These are phyloP conservation scores for Oophaga sylvatica DNA, from an alignment of 2,797 vertebrate genomes.

Conservation along the genomic window DNA sequence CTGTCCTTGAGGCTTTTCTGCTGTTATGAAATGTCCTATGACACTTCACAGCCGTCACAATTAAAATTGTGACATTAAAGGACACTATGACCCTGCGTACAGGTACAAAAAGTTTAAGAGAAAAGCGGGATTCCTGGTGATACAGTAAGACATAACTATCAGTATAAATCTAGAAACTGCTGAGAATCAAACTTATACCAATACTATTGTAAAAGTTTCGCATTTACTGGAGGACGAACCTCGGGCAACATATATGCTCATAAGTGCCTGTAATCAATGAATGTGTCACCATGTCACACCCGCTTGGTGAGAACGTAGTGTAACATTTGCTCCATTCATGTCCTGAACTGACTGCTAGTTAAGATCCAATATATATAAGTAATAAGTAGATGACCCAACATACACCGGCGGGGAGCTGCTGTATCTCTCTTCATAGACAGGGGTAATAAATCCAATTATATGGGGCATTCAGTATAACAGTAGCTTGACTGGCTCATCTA, in stretches of 20 bases:
- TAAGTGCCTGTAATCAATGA: background rate
- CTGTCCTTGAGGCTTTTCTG: background rate
- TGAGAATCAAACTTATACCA: background rate
- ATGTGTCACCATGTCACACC: background rate
- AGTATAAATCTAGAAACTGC: no score
- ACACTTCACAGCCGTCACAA: background rate
- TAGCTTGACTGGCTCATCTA: background rate
- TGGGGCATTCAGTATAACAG: background rate
- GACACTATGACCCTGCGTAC: background rate
- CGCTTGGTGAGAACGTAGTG: background rate
- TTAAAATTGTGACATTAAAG: background rate
- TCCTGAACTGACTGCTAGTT: background rate
- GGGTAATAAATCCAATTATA: background rate
- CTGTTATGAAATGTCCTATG: background rate
- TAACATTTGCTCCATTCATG: background rate
- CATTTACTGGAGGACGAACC: background rate
- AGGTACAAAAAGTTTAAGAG: background rate
- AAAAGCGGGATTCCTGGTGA: background rate
- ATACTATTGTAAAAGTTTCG: background rate
- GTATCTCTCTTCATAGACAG: background rate
- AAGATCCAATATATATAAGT: background rate
- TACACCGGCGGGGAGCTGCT: background rate
- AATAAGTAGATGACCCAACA: background rate
- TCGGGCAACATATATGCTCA: background rate
- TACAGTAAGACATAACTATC: no score